Conservation (phyloP, 2,113 vertebrate genomes). For the Vombatus ursinus region DNA sequence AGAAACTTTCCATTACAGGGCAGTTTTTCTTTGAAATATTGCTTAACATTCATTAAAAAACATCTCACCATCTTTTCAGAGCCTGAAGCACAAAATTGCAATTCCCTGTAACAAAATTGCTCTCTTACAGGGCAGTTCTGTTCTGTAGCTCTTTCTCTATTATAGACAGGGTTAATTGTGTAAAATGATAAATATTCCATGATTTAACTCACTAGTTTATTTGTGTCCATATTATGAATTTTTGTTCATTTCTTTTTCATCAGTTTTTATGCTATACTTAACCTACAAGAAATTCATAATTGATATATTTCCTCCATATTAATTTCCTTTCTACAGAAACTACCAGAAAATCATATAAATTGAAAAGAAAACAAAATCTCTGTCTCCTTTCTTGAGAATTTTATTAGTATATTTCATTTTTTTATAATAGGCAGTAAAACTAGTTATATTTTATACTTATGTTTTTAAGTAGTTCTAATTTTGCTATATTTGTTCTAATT, state of each 20-base stretch:
- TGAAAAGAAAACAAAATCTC: constrained; percentile 36
- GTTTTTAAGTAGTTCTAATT: constrained; percentile 18
- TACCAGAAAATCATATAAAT: background rate
- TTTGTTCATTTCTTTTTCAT: constrained; percentile 14
- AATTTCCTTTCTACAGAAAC: constrained; percentile 38
- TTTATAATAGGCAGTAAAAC: constrained; percentile 7
- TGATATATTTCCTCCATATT: constrained; percentile 30
- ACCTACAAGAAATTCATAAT: constrained; percentile 7
- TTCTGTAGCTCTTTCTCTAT: constrained; percentile 3
- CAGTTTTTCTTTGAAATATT: constrained; percentile 77
- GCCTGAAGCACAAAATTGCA: constrained; percentile 22
- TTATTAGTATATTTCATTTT: background rate
- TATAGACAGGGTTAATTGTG: background rate
- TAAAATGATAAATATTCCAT: background rate
- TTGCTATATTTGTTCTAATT: background rate
- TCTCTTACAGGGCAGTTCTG: constrained; percentile 6
- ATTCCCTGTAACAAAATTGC: constrained; percentile 23
- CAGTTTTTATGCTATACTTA: constrained; percentile 20
- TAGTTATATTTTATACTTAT: background rate
- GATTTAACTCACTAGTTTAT: background rate
- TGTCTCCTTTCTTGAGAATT: constrained; percentile 22
- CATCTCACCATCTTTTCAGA: constrained; percentile 41
- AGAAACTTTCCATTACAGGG: constrained; percentile 74
- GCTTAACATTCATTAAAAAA: constrained; percentile 74
- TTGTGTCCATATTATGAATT: constrained; percentile 10